Evolutionary conservation across 2,888 invertebrate species (phyloP).

Genomic region (Operophtera brumata): DNA sequence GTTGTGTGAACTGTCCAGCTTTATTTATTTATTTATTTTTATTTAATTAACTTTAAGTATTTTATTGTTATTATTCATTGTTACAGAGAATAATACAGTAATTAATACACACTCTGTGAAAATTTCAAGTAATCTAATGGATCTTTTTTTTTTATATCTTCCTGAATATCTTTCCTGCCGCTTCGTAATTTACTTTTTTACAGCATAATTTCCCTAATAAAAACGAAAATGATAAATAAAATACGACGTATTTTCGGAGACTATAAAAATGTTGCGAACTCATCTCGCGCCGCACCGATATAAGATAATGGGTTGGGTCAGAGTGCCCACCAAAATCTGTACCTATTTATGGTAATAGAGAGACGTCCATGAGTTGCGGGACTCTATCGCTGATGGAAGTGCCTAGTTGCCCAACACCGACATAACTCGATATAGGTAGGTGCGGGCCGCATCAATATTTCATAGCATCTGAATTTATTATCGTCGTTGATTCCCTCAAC

Average conservation of each 20-base stretch:
- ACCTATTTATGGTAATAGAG: slow-evolving; percentile 62
- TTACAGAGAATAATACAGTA: too few relatives aligned
- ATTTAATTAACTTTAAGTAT: too few relatives aligned
- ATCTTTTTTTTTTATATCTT: slow-evolving; percentile 27
- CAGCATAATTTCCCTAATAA: slow-evolving; percentile 35
- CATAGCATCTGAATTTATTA: slow-evolving; percentile 37
- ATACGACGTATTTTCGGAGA: slow-evolving; percentile 36
- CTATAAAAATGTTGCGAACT: slow-evolving; percentile 57
- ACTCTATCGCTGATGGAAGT: slow-evolving; percentile 34
- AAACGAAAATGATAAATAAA: slow-evolving; percentile 44
- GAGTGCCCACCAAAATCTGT: slow-evolving; percentile 53
- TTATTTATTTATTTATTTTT: too few relatives aligned
- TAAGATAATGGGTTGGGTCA: slow-evolving; percentile 57
- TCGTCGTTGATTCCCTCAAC: slow-evolving; percentile 27
- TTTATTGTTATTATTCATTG: too few relatives aligned
- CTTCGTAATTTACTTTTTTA: slow-evolving; percentile 34
- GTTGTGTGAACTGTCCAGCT: too few relatives aligned
- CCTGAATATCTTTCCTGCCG: slow-evolving; percentile 30
- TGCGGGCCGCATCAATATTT: slow-evolving; percentile 35
- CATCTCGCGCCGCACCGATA: slow-evolving; percentile 50
- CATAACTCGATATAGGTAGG: slow-evolving; percentile 27
- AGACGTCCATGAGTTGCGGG: slow-evolving; percentile 45
- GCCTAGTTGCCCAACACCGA: slow-evolving; percentile 24
- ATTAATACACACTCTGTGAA: too few relatives aligned
- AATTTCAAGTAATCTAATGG: too few relatives aligned